Percentiles rank a stretch among this genome's conserved stretches.
Evolutionary conservation across 2,888 invertebrate species (phyloP).

Genomic region (Scaptodrosophila latifasciaeformis): DNA sequence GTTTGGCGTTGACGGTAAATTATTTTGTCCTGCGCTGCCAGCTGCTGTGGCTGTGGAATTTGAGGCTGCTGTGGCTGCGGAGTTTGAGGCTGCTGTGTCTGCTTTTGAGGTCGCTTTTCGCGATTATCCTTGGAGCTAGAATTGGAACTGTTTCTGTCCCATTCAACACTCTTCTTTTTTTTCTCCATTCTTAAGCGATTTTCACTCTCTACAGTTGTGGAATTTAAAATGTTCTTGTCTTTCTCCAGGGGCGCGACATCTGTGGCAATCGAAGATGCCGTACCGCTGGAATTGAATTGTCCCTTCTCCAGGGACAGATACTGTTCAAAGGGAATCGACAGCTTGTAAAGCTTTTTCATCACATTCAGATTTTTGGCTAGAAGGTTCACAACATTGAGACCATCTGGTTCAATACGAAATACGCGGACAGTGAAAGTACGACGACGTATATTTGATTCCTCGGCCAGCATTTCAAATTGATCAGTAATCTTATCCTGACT

Average conservation of each 20-base stretch:
- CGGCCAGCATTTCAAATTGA: slow-evolving; percentile 81
- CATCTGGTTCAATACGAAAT: slow-evolving; percentile 75
- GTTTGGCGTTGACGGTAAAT: slow-evolving; percentile 1
- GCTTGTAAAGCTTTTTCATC: slow-evolving; percentile 77
- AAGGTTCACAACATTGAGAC: slow-evolving; percentile 69
- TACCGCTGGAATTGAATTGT: slow-evolving; percentile 54
- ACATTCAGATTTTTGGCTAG: slow-evolving; percentile 77
- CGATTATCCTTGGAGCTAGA: slow-evolving; percentile 67
- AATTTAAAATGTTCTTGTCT: slow-evolving; percentile 49
- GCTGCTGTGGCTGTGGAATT: slow-evolving; percentile 30
- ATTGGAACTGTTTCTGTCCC: slow-evolving; percentile 71
- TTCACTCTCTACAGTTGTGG: slow-evolving; percentile 61
- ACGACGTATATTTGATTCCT: slow-evolving; percentile 76
- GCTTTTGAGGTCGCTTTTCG: slow-evolving; percentile 35
- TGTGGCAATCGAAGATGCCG: slow-evolving; percentile 23
- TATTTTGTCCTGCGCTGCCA: no score
- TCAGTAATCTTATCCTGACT: slow-evolving; percentile 67
- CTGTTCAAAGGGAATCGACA: slow-evolving; percentile 74
- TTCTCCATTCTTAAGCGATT: slow-evolving; percentile 48
- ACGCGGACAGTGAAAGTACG: slow-evolving; percentile 73
- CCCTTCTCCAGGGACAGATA: slow-evolving; percentile 73
- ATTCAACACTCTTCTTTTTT: slow-evolving; percentile 45
- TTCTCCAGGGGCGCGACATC: slow-evolving; percentile 29
- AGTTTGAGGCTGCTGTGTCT: slow-evolving; percentile 40
- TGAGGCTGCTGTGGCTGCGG: slow-evolving; percentile 39